Percentiles rank a stretch among this genome's conserved stretches.
Conservation (phyloP, 2,888 invertebrate species). For the Entomobrya multifasciata region DNA sequence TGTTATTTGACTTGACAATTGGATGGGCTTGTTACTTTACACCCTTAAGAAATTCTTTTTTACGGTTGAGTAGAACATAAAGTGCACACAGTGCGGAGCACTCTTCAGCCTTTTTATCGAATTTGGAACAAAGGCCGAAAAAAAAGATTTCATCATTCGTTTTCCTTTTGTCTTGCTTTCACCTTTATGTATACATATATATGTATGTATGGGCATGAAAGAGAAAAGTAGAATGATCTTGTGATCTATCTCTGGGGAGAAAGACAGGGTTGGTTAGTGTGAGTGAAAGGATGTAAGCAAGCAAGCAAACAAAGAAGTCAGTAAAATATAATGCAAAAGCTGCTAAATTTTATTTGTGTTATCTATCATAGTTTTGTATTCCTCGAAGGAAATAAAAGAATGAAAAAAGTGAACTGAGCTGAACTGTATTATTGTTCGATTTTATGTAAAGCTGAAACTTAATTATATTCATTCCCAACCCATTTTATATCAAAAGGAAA, state of each 20-base stretch:
- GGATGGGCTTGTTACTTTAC: constrained; percentile 40
- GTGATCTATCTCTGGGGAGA: too few relatives aligned
- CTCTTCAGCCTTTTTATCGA: constrained; percentile 8
- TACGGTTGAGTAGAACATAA: too few relatives aligned
- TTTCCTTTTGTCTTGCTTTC: constrained; percentile 5
- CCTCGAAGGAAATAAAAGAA: too few relatives aligned
- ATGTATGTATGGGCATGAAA: too few relatives aligned
- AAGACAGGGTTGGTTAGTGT: too few relatives aligned
- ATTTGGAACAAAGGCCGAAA: constrained; percentile 35
- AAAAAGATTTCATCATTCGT: constrained; percentile 17
- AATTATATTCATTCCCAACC: too few relatives aligned
- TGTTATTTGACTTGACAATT: constrained; percentile 45
- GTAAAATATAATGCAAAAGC: background rate
- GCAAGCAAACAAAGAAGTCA: background rate
- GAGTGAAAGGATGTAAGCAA: background rate
- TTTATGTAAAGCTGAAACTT: too few relatives aligned
- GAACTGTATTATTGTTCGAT: too few relatives aligned
- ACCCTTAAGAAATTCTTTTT: constrained; percentile 45
- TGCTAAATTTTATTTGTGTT: background rate
- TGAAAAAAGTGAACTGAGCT: too few relatives aligned
- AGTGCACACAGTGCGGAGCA: background rate
- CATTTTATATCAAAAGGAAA: too few relatives aligned
- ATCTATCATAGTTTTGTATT: too few relatives aligned
- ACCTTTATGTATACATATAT: background rate
- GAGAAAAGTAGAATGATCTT: too few relatives aligned